phyloP scores from a whole-genome alignment of 2,888 invertebrate species.

The Trypoxylon attenuatum region DNA sequence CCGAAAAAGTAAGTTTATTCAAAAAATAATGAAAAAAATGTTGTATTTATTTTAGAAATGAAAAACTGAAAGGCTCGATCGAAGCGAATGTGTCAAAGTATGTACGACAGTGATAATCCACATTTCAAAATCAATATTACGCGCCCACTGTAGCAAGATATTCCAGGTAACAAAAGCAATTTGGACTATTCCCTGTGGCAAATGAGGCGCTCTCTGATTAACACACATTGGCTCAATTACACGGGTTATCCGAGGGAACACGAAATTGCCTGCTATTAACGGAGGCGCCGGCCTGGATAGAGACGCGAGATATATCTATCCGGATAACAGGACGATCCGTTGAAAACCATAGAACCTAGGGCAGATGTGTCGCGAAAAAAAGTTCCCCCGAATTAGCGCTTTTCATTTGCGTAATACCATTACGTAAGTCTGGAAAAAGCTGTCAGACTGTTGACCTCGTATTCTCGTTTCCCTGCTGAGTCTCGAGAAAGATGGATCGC shows the following conservation, averaged over 20 bases:
- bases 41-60: too few species aligned
- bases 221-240: constrained; percentile 64
- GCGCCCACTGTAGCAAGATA: constrained; percentile 38
- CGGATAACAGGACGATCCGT: constrained; percentile 51
- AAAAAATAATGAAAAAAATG: too few species aligned
- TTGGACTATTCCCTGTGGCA: constrained; percentile 58
- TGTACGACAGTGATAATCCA: too few species aligned
- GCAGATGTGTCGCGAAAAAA: constrained; percentile 19
- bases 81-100: too few species aligned
- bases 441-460: not conserved
- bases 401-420: not conserved
- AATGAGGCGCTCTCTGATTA: constrained; percentile 61
- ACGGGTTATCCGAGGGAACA: constrained; percentile 58
- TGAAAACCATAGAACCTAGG: constrained; percentile 35
- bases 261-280: constrained; percentile 63
- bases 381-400: constrained; percentile 18
- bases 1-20: too few species aligned
- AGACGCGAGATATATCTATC: constrained; percentile 51
- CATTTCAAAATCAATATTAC: constrained; percentile 17
- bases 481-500: not conserved
- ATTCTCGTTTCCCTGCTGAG: too few species aligned
- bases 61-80: too few species aligned
- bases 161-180: constrained; percentile 61
- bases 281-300: constrained; percentile 53
- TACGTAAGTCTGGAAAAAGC: not conserved